Base-by-base conservation (phyloP, 2,113 vertebrate species). In the Glaucomys volans region DNA sequence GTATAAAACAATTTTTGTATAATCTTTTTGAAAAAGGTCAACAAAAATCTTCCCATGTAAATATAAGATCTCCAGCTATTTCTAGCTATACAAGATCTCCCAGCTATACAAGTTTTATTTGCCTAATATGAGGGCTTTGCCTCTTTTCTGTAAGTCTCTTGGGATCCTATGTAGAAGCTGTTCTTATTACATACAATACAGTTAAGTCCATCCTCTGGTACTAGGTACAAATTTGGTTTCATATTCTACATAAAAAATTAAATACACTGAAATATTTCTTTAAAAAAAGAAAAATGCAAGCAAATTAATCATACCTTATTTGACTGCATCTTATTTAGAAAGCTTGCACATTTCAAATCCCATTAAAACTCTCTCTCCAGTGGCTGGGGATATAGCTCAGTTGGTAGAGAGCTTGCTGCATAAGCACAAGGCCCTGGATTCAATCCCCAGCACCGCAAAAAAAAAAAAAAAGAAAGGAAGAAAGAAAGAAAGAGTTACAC, bases 71-170 rank as follows among this genome's bases (percentile, higher is more conserved):
- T 95, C 74, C 57, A 77, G 94, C 89, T 94, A 3, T 90, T 62
- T 92, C 40, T 76, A 30, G 54, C 80, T 69, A 71, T 98, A 96
- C 98, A 97, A 98, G 97, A 97, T n/a, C n/a, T n/a, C n/a, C n/a
- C n/a, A n/a, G n/a, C n/a, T n/a, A n/a, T n/a, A n/a, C n/a, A 44
- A 44, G 97, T 98, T 98, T 98, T 85, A 95, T 98, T 98, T 98
- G 98, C 98, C 97, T 64, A 97, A 96, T 87, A 96, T 96, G 97
- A 98, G 98, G 98, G 97, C 98, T 97, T 42, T 17, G 97, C 97
- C 97, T 98, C 95, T 86, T 97, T 96, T 89, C 97, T 95, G 97
- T 96, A 90, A 96, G 80, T 95, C 95, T 98, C 93, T 88, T 59
- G 96, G 98, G 97, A 96, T 97, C 97, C 98, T 95, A n/a, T 97